Evolutionary conservation across 1,140 invertebrate genomes (phyloP).

Genomic region (Plectrocnemia conspersa): DNA sequence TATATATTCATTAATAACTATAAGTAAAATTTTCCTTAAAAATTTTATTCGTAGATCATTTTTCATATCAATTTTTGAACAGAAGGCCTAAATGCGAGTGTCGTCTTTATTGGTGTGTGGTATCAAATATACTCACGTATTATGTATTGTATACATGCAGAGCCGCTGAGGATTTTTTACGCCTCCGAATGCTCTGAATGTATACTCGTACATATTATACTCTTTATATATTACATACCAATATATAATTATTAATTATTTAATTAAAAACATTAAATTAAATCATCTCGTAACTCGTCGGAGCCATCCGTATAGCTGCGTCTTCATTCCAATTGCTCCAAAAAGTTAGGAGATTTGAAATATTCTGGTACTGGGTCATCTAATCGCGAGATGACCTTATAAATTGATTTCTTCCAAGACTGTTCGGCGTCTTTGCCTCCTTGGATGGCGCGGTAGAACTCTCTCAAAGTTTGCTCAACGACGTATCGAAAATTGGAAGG

Average conservation of each 20-base stretch:
- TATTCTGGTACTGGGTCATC: slow-evolving; percentile 98
- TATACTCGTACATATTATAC: slow-evolving; percentile 9
- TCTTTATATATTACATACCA: slow-evolving; percentile 20
- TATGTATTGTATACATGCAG: no score
- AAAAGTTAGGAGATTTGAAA: slow-evolving; percentile 98
- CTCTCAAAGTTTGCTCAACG: slow-evolving; percentile 92
- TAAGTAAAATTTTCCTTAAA: slow-evolving; percentile 35
- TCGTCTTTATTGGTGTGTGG: slow-evolving; percentile 51
- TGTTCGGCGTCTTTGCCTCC: slow-evolving; percentile 94
- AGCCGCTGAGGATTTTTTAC: no score
- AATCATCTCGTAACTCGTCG: background rate
- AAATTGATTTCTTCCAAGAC: slow-evolving; percentile 99
- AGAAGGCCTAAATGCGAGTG: slow-evolving; percentile 57
- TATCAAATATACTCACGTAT: slow-evolving; percentile 30
- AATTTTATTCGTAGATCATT: slow-evolving; percentile 36
- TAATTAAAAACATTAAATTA: slow-evolving; percentile 14
- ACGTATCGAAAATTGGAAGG: slow-evolving; percentile 95
- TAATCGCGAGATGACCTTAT: slow-evolving; percentile 98
- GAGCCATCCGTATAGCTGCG: background rate
- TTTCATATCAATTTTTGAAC: slow-evolving; percentile 55
- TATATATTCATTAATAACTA: no score
- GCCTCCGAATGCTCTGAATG: slow-evolving; percentile 1
- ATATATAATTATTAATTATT: slow-evolving; percentile 25
- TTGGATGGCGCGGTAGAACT: slow-evolving; percentile 98
- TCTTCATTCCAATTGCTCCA: slow-evolving; percentile 89